Evolutionary conservation across 2,113 vertebrate genomes (phyloP).

Genomic region (Corvus hawaiiensis): DNA sequence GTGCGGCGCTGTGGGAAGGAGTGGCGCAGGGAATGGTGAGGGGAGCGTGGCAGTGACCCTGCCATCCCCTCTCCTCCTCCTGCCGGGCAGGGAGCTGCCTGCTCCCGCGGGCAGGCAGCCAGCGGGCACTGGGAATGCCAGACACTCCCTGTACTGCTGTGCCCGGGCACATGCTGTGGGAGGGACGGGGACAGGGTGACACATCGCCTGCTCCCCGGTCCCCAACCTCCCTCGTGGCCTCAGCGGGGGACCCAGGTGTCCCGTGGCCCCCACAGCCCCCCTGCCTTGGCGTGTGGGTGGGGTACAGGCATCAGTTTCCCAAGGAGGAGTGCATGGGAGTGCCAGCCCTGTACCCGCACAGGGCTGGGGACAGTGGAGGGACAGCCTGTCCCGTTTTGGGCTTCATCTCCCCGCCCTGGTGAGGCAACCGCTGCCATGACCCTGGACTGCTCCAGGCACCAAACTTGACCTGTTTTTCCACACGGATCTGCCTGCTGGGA

Average conservation of each 20-base stretch:
- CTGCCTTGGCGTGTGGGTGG: not conserved
- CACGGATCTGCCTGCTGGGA: not conserved
- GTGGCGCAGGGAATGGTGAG: not conserved
- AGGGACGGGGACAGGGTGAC: not conserved
- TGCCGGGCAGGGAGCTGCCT: not conserved
- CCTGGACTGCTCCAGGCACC: not conserved
- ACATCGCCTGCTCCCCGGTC: not conserved
- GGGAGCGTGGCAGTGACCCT: not conserved
- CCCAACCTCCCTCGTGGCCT: not conserved
- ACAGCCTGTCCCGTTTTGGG: not conserved
- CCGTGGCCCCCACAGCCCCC: no score
- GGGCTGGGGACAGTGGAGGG: not conserved
- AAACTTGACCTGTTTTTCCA: constrained; percentile 21
- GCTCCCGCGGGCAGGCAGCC: not conserved
- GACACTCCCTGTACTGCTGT: not conserved
- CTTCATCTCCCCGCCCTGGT: not conserved
- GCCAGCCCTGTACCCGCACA: not conserved
- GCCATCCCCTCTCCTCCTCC: not conserved
- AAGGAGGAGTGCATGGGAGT: not conserved
- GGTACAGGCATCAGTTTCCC: not conserved
- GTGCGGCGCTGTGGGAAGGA: not conserved
- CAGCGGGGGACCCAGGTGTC: not conserved
- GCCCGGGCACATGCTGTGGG: not conserved
- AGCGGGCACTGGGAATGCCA: constrained; percentile 25
- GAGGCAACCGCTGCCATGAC: not conserved